Evolutionary conservation across 2,797 vertebrate species (phyloP), one percentile per base, ranked within the genome.

Genomic region (Eidolon dupreanum): DNA sequence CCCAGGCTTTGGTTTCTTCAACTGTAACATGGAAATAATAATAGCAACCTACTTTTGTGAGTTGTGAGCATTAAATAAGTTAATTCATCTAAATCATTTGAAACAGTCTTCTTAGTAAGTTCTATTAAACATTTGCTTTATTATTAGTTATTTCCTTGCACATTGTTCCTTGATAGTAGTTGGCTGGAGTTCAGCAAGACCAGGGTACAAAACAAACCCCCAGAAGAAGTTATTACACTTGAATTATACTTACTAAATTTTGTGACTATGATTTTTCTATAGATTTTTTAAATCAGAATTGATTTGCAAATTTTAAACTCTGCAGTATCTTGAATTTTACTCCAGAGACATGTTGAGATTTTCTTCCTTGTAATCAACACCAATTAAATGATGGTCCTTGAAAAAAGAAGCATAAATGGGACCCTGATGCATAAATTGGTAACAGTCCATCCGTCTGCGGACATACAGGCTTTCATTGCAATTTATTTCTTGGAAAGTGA

Each of bases 401-500:
- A 94, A 96, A 97, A 86, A 38, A 93, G 93, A 96, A 86, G 38
- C 66, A 33, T 82, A 92, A 93, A 85, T 7, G n/a, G 41, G 53
- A 68, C 68, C 86, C 68, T 85, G 53, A 63, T 88, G 87, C 33
- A 51, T 61, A 95, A 88, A 65, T 53, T 91, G 88, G 46, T 97
- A 96, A 63, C 85, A 19, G 53, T 88, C 84, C 95, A 94, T 93
- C 49, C 65, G 46, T 95, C 68, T 73, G 65, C 83, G 73, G 95
- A 95, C 90, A 97, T 92, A 96, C 94, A 96, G 95, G 53, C 78
- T 93, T 87, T 53, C 71, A 59, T 11, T 77, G 59, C 41, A 91
- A 94, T 90, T 93, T 91, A 88, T 85, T 71, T 97, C 90, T 95
- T 96, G 94, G 93, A 97, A 95, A 90, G 74, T 66, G 59, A 74